Base-by-base conservation (phyloP, 2,888 invertebrate genomes). In the Emmelina monodactyla region DNA sequence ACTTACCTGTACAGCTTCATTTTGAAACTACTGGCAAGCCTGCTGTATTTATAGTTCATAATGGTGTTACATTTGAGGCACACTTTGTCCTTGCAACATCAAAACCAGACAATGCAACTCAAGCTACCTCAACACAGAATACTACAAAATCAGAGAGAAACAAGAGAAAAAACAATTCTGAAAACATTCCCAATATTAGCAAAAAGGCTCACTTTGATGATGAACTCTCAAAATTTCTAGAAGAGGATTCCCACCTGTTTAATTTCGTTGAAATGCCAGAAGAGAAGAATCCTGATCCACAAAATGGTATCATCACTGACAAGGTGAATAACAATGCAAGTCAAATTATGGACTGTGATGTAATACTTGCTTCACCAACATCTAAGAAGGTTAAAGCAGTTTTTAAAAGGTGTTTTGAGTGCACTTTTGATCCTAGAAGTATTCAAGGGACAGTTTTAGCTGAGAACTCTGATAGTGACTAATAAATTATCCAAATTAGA, bases 1-100 rank as follows among this genome's bases (percentile, higher is more conserved):
- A 83, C 51, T 70, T 90, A 35, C 86, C 88, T 34, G 51, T 94
- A 3, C 82, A 83, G 31, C 58, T 92, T 28, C 84, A 87, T 55
- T 94, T 94, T 73, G 88, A 91, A 58, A 82, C 81, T 22, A 85
- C 89, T 33, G 94, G 94, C 48, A 85, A 87, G 46, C 94, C 94
- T 3, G 83, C 89, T 2, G 83, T 91, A 22, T 86, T 92, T 43
- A 82, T 88, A 43, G 78, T 91, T n/a, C 85, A 88, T 48, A 88
- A 88, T 62, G 83, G 84, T 37, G 71, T 83, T 13, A 85, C 88
- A 31, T 91, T 92, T 64, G 91, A 92, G 69, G 88, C 87, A 12
- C 85, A 88, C 51, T 87, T 93, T 57, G 87, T 94, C 1, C 79
- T 94, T 47, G 91, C 94, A 5, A 93, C 91, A 1, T 67, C 89